These are phyloP conservation scores for Mastomys coucha DNA, from an alignment of 2,113 vertebrate species.

Conservation along the genomic window DNA sequence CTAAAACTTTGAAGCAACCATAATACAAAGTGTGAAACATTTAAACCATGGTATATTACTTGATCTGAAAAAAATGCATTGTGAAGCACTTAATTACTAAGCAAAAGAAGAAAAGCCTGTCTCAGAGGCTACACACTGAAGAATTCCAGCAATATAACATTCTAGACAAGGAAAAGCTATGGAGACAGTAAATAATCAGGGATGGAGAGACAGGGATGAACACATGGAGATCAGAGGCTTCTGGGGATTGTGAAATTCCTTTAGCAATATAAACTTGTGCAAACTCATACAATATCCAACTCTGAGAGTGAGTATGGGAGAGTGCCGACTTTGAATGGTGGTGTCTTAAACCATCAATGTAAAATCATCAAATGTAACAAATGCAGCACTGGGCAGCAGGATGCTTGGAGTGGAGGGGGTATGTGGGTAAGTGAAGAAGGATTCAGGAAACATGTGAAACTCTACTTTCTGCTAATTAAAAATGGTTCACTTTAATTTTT, in stretches of 20 bases:
- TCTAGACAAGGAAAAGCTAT: neutral
- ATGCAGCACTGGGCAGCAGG: rapidly evolving
- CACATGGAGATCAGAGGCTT: neutral
- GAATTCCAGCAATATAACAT: neutral
- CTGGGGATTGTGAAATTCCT: neutral
- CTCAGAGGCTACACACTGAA: neutral
- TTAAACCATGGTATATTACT: neutral
- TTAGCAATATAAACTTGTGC: neutral
- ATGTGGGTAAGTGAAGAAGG: neutral
- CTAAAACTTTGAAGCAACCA: neutral
- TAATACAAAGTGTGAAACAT: neutral
- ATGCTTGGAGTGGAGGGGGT: neutral
- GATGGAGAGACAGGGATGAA: neutral
- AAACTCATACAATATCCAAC: neutral
- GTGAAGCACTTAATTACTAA: neutral
- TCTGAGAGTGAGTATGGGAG: neutral
- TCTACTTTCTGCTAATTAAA: neutral
- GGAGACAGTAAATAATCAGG: neutral
- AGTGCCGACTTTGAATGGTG: neutral
- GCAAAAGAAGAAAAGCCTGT: neutral
- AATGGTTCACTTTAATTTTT: too few species aligned
- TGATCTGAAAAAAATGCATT: neutral
- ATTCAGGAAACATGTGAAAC: neutral
- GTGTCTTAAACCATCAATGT: neutral
- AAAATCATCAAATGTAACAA: neutral